Evolutionary conservation across 2,888 invertebrate genomes (phyloP).

Genomic region (Odontothrips loti): DNA sequence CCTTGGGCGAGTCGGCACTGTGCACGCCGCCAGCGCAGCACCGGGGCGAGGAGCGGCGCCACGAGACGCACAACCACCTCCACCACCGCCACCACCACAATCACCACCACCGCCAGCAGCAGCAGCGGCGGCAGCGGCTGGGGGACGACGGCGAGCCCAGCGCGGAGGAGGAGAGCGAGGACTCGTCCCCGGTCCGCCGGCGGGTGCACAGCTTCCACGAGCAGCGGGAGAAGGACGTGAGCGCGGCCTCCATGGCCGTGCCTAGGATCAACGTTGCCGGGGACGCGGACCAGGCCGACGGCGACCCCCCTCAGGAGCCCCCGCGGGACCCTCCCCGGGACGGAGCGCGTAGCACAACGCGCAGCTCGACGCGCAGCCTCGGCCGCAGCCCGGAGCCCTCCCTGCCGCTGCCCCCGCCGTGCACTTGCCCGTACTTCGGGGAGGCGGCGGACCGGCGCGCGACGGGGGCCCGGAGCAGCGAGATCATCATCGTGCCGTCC

Average conservation of each 20-base stretch:
- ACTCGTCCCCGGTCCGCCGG: constrained; percentile 43
- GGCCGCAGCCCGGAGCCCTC: constrained; percentile 31
- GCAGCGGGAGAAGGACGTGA: constrained; percentile 38
- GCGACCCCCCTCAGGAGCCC: constrained; percentile 36
- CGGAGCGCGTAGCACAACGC: constrained; percentile 36
- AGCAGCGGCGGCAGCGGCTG: not conserved
- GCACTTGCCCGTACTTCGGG: constrained; percentile 78
- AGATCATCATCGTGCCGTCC: constrained; percentile 38
- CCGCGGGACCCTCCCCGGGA: too few species aligned
- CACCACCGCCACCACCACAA: constrained; percentile 40
- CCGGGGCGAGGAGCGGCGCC: constrained; percentile 53
- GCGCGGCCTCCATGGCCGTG: not conserved
- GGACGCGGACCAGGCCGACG: constrained; percentile 46
- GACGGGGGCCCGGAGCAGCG: constrained; percentile 37
- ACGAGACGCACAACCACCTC: constrained; percentile 45
- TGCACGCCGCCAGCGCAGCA: constrained; percentile 44
- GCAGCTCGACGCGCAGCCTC: constrained; percentile 36
- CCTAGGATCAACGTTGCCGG: constrained; percentile 41
- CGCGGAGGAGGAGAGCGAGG: not conserved
- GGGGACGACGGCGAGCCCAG: not conserved
- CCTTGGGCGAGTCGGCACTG: constrained; percentile 41
- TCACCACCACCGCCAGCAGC: constrained; percentile 22
- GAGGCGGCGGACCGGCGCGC: constrained; percentile 52
- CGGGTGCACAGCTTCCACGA: constrained; percentile 53
- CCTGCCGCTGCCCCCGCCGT: constrained; percentile 63